Base-by-base conservation (phyloP, 2,888 invertebrate species). In the Rhodophaea formosa region DNA sequence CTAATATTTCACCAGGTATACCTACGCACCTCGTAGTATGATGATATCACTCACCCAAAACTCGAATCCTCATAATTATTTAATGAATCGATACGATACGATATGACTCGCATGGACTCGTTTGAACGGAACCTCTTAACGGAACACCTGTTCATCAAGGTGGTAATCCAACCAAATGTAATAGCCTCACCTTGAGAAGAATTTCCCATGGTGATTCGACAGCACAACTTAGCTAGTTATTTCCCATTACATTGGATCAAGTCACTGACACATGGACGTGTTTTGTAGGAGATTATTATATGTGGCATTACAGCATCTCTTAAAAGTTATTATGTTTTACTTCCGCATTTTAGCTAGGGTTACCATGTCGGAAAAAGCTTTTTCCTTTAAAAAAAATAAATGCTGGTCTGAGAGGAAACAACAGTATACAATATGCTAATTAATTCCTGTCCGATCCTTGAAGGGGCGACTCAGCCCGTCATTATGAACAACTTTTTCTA, bases 231-330 rank as follows among this genome's bases (percentile, higher is more conserved):
- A 3, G 39, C n/a, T n/a, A 39, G 39, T n/a, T 39, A 39, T 39
- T 17, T 29, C 17, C n/a, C 43, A 43, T 43, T 43, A 43, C 12
- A 45, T 17, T 45, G 17, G 46, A 23, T 29, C 46, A 46, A 46
- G 46, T 46, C 46, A 46, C 46, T 46, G 46, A 46, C 46, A 46
- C 29, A n/a, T 7, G 17, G 39, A 39, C 12, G n/a, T 39, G 39
- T 39, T 12, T n/a, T 12, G 35, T 35, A 39, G 39, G 39, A 39
- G 39, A 39, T 39, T 39, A 39, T 39, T 39, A n/a, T 39, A 3
- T 10, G n/a, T 12, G 39, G 12, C n/a, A 39, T 39, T 39, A 39
- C 39, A 39, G 39, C 39, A 39, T 39, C 39, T 39, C n/a, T 39
- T 39, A 12, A 1, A 5, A 39, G 39, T 39, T 39, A 35, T 35